A percentile compares a stretch with the other conserved stretches of the same genome.
Evolutionary conservation across 2,888 invertebrate genomes (phyloP).

Genomic region (Exocentrus adspersus): DNA sequence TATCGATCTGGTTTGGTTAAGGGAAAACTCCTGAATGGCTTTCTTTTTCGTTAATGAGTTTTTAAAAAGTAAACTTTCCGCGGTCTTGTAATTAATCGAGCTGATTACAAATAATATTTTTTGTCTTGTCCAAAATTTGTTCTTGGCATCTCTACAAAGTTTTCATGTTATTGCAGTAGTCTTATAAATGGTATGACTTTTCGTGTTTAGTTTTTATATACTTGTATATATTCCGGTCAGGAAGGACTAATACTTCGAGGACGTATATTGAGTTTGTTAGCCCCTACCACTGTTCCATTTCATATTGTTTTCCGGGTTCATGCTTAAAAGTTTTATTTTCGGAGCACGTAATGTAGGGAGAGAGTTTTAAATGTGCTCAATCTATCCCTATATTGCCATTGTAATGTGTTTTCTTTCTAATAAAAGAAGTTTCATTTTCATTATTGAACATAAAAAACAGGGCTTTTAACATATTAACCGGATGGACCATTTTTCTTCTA

Average conservation of each 20-base stretch:
- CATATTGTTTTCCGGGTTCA: neutral
- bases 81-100: no score
- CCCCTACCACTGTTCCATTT: neutral
- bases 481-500: slow-evolving; percentile 9
- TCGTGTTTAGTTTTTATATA: no score
- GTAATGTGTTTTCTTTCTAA: slow-evolving; percentile 17
- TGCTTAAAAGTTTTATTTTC: slow-evolving; percentile 2
- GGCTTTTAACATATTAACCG: slow-evolving; percentile 21
- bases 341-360: neutral
- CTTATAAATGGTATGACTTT: no score
- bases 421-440: slow-evolving; percentile 20
- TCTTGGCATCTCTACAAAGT: no score
- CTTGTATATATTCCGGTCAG: neutral
- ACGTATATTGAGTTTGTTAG: neutral
- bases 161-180: no score
- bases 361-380: slow-evolving; percentile 1
- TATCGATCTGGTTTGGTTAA: no score
- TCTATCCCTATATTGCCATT: slow-evolving; percentile 10
- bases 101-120: no score
- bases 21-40: no score
- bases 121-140: no score
- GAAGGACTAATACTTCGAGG: neutral
- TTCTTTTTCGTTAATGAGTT: no score
- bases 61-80: no score
- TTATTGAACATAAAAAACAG: slow-evolving; percentile 20